Conservation (phyloP, 2,888 invertebrate species). For the Gymnoscelis rufifasciata region DNA sequence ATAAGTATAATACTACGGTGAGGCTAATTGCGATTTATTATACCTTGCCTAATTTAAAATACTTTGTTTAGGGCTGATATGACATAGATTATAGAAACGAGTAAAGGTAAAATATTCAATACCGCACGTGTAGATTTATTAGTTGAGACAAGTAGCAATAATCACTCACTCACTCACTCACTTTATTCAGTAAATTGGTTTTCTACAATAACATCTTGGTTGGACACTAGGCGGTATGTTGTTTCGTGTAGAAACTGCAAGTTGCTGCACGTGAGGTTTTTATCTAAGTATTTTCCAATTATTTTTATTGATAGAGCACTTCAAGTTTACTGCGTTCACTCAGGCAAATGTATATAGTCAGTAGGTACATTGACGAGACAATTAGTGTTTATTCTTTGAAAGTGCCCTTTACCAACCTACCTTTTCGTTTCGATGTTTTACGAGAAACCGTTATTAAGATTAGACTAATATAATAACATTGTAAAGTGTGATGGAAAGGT, state of each 20-base stretch:
- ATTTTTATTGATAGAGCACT: constrained; percentile 9
- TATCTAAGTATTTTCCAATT: constrained; percentile 6
- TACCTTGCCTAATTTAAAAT: too few species aligned
- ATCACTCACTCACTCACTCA: constrained; percentile 6
- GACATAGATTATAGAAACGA: too few species aligned
- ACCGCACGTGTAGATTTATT: constrained; percentile 10
- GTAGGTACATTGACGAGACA: neutral
- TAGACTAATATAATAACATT: too few species aligned
- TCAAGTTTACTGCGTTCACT: constrained; percentile 2
- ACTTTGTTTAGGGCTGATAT: too few species aligned
- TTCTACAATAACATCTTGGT: too few species aligned
- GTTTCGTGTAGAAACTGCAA: neutral
- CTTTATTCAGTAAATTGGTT: constrained; percentile 10
- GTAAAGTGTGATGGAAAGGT: too few species aligned
- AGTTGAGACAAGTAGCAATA: constrained; percentile 11
- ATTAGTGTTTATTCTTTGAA: neutral
- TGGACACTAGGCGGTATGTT: too few species aligned
- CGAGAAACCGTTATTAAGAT: too few species aligned
- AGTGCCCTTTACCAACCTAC: neutral
- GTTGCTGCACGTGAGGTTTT: neutral
- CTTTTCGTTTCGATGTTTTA: too few species aligned
- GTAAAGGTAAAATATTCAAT: neutral
- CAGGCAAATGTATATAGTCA: neutral
- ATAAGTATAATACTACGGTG: too few species aligned
- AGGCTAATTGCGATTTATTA: too few species aligned